Conservation (phyloP, 2,888 invertebrate genomes). For the Noctua comes region DNA sequence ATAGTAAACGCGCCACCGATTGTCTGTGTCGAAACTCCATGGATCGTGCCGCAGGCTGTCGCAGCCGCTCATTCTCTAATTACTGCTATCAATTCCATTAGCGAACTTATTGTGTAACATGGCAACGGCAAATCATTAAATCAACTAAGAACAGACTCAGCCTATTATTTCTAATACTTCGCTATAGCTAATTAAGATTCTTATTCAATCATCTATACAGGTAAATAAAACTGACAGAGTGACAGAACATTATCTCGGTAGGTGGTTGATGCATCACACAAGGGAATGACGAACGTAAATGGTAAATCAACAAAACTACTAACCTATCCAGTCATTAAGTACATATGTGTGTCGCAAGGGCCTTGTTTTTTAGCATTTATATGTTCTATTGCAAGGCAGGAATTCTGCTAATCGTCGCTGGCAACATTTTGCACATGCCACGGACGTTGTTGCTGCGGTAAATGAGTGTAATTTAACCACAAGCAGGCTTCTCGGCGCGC, state of each 20-base stretch:
- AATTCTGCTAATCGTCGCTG: conserved; percentile 88
- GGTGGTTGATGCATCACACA: conserved; percentile 72
- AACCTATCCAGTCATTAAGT: conserved; percentile 75
- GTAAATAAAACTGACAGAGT: conserved; percentile 59
- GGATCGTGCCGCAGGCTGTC: conserved; percentile 71
- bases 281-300: conserved; percentile 76
- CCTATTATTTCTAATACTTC: conserved; percentile 48
- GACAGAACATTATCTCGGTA: conserved; percentile 73
- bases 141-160: conserved; percentile 55
- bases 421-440: conserved; percentile 86
- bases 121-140: conserved; percentile 68
- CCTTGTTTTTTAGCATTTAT: conserved; percentile 87
- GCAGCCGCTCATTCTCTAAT: conserved; percentile 83
- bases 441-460: conserved; percentile 82
- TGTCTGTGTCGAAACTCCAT: conserved; percentile 78
- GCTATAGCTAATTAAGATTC: conserved; percentile 59
- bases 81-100: conserved; percentile 81
- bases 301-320: conserved; percentile 81
- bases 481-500: conserved; percentile 74
- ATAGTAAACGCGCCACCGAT: conserved; percentile 81
- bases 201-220: conserved; percentile 47
- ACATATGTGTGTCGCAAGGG: conserved; percentile 81
- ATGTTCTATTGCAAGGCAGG: conserved; percentile 85
- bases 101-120: conserved; percentile 76
- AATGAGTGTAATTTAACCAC: conserved; percentile 87